phyloP scores from a whole-genome alignment of 1,140 invertebrate species.

The Drosophila seguyi region DNA sequence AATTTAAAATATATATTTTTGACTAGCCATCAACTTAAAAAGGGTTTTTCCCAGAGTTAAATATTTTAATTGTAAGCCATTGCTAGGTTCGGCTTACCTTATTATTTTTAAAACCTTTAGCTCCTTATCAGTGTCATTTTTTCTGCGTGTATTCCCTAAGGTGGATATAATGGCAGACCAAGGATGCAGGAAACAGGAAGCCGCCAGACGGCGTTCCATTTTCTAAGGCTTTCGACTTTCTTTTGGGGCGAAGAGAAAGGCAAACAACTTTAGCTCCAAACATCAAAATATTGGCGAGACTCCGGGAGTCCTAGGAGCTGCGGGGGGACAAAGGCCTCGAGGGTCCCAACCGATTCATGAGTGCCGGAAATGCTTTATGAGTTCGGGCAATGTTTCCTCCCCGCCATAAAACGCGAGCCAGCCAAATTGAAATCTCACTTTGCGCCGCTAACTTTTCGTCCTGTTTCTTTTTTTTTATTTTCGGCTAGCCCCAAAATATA shows the following conservation, averaged over 20 bases:
- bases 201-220: conserved; percentile 65
- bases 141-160: conserved; percentile 28
- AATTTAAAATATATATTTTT: neutral
- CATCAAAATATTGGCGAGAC: conserved; percentile 39
- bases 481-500: conserved; percentile 39
- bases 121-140: neutral
- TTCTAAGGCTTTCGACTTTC: conserved; percentile 54
- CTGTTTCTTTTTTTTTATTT: conserved; percentile 13
- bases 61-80: too few species aligned
- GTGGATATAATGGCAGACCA: conserved; percentile 68
- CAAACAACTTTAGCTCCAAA: conserved; percentile 57
- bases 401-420: conserved; percentile 60
- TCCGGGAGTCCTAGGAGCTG: conserved; percentile 5
- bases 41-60: too few species aligned
- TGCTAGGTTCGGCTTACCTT: too few species aligned
- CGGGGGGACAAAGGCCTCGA: conserved; percentile 36
- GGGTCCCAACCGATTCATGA: conserved; percentile 66
- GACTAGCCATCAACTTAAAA: too few species aligned
- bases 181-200: conserved; percentile 59
- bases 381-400: conserved; percentile 65
- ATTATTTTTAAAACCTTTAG: too few species aligned
- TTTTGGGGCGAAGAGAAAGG: conserved; percentile 41
- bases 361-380: conserved; percentile 82
- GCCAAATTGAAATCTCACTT: conserved; percentile 76
- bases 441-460: conserved; percentile 41